Conservation (phyloP, 2,888 invertebrate genomes). For the Herminia tarsipennalis region DNA sequence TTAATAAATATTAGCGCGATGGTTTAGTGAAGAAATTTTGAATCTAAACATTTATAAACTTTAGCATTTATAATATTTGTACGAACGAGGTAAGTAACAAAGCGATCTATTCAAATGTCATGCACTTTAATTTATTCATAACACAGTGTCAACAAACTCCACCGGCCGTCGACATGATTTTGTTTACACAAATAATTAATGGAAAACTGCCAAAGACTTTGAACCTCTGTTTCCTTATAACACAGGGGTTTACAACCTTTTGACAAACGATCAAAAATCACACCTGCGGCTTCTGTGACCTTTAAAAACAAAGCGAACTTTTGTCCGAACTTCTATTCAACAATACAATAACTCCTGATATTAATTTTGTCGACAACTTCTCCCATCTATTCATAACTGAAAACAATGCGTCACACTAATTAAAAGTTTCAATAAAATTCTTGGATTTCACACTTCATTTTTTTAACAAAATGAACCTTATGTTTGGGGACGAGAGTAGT, state of each 20-base stretch:
- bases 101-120: no score
- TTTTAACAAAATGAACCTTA: slow-evolving; percentile 17
- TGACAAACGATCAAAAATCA: background rate
- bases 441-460: slow-evolving; percentile 5
- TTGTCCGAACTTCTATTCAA: slow-evolving; percentile 1
- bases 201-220: background rate
- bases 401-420: slow-evolving; percentile 52
- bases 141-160: no score
- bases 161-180: no score
- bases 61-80: no score
- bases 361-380: background rate
- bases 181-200: no score
- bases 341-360: background rate
- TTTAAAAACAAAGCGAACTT: background rate
- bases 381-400: slow-evolving; percentile 35
- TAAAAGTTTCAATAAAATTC: slow-evolving; percentile 53
- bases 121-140: no score
- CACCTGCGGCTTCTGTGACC: slow-evolving; percentile 1
- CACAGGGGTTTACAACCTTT: background rate
- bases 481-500: background rate
- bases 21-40: no score
- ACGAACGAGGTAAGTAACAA: no score
- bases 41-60: no score
- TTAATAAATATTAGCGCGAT: no score
- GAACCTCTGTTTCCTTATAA: background rate